These are phyloP conservation scores for Cheilosia soror DNA, from an alignment of 2,888 invertebrate species.

Conservation along the genomic window DNA sequence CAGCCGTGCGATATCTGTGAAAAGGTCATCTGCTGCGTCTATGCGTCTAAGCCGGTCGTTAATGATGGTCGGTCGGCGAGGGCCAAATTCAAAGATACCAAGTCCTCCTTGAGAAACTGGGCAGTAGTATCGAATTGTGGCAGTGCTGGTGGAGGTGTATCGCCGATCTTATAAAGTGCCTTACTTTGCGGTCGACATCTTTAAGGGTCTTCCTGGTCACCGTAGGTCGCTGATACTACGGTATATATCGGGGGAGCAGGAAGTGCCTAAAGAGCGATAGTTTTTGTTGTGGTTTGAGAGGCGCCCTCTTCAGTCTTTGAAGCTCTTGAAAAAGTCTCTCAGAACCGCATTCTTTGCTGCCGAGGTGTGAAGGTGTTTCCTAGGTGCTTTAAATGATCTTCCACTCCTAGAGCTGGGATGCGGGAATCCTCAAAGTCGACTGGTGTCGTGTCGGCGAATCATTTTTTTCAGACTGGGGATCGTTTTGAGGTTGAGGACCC, in stretches of 20 bases:
- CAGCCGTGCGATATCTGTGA: neutral
- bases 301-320: neutral
- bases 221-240: neutral
- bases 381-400: neutral
- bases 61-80: neutral
- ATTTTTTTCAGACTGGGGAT: conserved; percentile 4
- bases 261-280: neutral
- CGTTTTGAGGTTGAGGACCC: neutral
- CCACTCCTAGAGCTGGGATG: neutral
- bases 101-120: neutral
- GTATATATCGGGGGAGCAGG: neutral
- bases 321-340: neutral
- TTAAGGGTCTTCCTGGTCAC: neutral
- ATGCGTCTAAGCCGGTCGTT: neutral
- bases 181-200: neutral
- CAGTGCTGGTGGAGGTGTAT: neutral
- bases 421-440: neutral
- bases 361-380: neutral
- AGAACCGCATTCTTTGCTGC: neutral
- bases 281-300: neutral
- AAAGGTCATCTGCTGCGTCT: neutral
- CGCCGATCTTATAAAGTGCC: neutral
- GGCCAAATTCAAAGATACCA: neutral
- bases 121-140: neutral
- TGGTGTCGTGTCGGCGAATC: neutral